These are phyloP conservation scores for Sebastes steindachneri DNA, from an alignment of 2,797 vertebrate genomes.

Conservation along the genomic window DNA sequence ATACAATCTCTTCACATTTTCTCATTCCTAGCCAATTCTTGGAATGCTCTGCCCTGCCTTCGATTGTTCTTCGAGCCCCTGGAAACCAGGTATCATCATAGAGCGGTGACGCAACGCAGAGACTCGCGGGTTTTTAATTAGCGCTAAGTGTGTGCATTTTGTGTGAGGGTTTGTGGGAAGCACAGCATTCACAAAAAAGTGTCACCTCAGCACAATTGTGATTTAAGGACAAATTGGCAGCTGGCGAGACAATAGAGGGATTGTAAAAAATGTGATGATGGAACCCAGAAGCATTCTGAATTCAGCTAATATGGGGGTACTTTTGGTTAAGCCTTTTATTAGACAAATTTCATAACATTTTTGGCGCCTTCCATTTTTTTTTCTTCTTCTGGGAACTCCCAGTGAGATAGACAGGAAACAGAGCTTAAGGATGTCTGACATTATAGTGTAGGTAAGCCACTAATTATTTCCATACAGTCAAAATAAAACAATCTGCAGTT, in stretches of 20 bases:
- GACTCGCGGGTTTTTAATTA: conserved; percentile 67
- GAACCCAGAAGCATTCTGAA: conserved; percentile 25
- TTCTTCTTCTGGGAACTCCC: conserved; percentile 40
- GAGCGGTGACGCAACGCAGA: conserved; percentile 46
- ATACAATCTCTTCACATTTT: conserved; percentile 8
- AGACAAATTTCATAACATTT: conserved; percentile 29
- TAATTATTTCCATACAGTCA: conserved; percentile 45
- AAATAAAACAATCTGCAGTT: conserved; percentile 35
- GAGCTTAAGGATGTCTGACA: conserved; percentile 33
- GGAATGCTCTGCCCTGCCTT: conserved; percentile 12
- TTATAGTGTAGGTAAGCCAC: conserved; percentile 28
- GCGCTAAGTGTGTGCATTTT: conserved; percentile 32
- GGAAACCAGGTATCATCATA: conserved; percentile 55
- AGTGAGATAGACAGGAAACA: conserved; percentile 41
- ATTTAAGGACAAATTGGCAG: conserved; percentile 66
- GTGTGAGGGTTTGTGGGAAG: conserved; percentile 55
- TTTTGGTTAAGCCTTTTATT: conserved; percentile 34
- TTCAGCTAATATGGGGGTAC: conserved; percentile 20
- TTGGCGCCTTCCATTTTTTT: conserved; percentile 5
- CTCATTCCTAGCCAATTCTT: conserved; percentile 1
- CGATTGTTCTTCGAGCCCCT: conserved; percentile 16
- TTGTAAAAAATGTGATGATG: conserved; percentile 43
- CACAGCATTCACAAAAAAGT: conserved; percentile 51
- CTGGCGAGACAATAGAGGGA: conserved; percentile 44
- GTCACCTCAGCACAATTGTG: conserved; percentile 62